phyloP scores from a whole-genome alignment of 2,888 invertebrate genomes.

The Lithosia quadra region DNA sequence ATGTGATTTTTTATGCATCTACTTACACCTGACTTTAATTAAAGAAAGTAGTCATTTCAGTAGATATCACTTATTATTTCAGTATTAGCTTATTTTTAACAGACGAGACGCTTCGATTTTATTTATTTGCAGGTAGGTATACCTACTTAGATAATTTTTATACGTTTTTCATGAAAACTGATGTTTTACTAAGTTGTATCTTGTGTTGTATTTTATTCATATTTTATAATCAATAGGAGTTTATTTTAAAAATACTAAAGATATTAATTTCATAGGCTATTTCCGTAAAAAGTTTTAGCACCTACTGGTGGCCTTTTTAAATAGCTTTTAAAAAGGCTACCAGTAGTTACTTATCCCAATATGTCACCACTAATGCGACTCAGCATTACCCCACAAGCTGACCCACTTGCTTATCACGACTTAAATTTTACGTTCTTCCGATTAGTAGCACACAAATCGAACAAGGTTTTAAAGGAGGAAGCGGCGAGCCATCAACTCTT shows the following conservation, averaged over 20 bases:
- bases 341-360: too few species aligned
- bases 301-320: neutral
- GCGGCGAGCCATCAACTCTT: slow-evolving; percentile 1
- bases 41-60: too few species aligned
- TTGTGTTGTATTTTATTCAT: neutral
- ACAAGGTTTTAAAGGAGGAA: slow-evolving; percentile 1
- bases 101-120: too few species aligned
- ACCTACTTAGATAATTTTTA: neutral
- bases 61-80: too few species aligned
- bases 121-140: too few species aligned
- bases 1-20: too few species aligned
- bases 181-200: neutral
- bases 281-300: neutral
- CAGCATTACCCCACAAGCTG: neutral
- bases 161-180: slow-evolving; percentile 20
- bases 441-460: slow-evolving; percentile 1
- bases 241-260: neutral
- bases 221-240: too few species aligned
- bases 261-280: neutral
- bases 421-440: neutral
- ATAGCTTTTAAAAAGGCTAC: too few species aligned
- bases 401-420: neutral
- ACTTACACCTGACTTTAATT: too few species aligned
- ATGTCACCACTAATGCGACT: neutral
- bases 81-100: too few species aligned